Evolutionary conservation across 2,888 invertebrate species (phyloP).

Genomic region (Spodoptera picta): DNA sequence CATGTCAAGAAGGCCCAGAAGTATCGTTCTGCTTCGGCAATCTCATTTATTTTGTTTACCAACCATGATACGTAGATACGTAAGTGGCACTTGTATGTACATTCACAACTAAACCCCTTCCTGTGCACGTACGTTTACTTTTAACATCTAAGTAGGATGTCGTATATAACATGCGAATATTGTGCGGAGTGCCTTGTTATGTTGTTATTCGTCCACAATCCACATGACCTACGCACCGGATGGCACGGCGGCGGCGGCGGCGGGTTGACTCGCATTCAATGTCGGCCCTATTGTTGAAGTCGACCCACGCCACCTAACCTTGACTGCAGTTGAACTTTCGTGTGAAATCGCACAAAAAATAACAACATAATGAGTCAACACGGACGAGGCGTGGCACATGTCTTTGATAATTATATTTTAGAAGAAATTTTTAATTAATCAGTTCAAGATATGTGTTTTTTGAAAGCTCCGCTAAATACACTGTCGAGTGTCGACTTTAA

Average conservation of each 20-base stretch:
- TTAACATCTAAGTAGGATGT: conserved; percentile 58
- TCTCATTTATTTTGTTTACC: too few species aligned
- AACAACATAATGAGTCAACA: conserved; percentile 31
- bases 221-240: conserved; percentile 58
- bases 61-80: conserved; percentile 5
- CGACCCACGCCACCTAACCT: conserved; percentile 45
- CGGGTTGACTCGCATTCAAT: conserved; percentile 39
- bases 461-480: too few species aligned
- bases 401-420: conserved; percentile 9
- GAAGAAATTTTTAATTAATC: neutral
- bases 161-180: conserved; percentile 57
- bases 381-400: conserved; percentile 20
- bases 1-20: too few species aligned
- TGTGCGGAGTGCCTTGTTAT: conserved; percentile 51
- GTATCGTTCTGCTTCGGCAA: too few species aligned
- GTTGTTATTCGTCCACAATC: conserved; percentile 52
- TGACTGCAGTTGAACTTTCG: conserved; percentile 60
- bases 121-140: conserved; percentile 5
- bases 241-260: conserved; percentile 30
- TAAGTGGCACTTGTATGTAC: conserved; percentile 9
- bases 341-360: conserved; percentile 40
- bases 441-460: too few species aligned
- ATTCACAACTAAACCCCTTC: conserved; percentile 16
- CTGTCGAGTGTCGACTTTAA: too few species aligned
- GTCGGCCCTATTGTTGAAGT: conserved; percentile 55